Conservation (phyloP, 1,140 invertebrate genomes). For the Nasonia longicornis region DNA sequence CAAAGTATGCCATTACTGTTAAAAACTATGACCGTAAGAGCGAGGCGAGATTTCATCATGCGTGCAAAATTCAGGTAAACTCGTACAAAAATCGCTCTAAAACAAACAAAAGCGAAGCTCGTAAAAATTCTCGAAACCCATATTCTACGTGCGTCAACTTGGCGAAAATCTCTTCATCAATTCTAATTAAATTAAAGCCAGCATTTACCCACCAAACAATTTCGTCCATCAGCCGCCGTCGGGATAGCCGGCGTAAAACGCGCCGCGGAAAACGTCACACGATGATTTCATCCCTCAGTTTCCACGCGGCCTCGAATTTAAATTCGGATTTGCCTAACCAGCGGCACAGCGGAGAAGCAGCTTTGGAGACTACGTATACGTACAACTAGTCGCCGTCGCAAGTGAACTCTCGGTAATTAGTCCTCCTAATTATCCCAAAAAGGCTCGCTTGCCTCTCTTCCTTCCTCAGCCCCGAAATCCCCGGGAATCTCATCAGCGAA, state of each 20-base stretch:
- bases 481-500: slow-evolving; percentile 39
- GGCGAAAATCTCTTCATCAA: neutral
- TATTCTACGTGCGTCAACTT: too few relatives aligned
- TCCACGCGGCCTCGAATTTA: slow-evolving; percentile 17
- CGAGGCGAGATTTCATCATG: neutral
- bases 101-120: too few relatives aligned
- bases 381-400: slow-evolving; percentile 8
- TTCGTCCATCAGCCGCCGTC: neutral
- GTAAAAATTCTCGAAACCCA: too few relatives aligned
- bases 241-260: neutral
- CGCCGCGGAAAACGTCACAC: slow-evolving; percentile 3
- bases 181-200: neutral
- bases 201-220: neutral
- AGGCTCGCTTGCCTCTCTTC: slow-evolving; percentile 7
- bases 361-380: neutral
- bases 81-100: neutral
- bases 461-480: neutral
- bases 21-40: neutral
- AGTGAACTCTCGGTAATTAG: slow-evolving; percentile 41
- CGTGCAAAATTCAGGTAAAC: neutral
- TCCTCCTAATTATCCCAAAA: slow-evolving; percentile 35
- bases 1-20: neutral
- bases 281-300: slow-evolving; percentile 10
- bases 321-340: slow-evolving; percentile 31
- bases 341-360: neutral